Percentiles rank a stretch among this genome's conserved stretches.
Conservation (phyloP, 37 sponge, comb jelly and placozoan species). For the Eunapius fragilis region DNA sequence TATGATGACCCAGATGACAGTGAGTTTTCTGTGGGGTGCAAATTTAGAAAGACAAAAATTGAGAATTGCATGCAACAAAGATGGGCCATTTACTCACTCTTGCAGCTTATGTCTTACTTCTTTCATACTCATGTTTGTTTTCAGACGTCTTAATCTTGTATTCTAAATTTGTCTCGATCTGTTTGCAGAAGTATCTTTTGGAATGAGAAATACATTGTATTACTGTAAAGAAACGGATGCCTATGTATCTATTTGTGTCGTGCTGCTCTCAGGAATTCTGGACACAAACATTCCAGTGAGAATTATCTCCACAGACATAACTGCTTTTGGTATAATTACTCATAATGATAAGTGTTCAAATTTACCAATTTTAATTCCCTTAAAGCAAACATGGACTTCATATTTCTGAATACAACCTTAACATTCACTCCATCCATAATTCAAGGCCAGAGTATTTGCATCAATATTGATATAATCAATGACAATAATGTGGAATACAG, state of each 20-base stretch:
- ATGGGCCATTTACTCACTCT: no score
- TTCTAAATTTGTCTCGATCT: no score
- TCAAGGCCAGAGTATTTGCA: neutral
- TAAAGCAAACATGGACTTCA: neutral
- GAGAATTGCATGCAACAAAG: no score
- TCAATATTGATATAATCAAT: neutral
- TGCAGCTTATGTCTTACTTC: no score
- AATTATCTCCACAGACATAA: neutral
- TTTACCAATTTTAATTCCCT: neutral
- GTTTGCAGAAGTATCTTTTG: neutral
- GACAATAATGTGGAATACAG: neutral
- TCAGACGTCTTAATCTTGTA: neutral
- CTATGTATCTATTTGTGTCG: neutral
- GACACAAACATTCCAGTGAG: neutral
- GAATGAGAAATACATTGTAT: neutral
- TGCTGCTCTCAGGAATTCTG: neutral
- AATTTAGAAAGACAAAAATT: no score
- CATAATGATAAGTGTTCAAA: no score
- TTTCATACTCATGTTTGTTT: neutral
- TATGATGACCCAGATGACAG: neutral
- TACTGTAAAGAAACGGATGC: neutral
- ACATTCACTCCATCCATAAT: neutral
- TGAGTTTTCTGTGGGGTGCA: neutral
- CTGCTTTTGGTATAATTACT: neutral
- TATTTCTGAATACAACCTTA: neutral